A percentile compares a stretch with the other conserved stretches of the same genome.
Conservation (phyloP, 2,113 vertebrate species). For the Micromys minutus region DNA sequence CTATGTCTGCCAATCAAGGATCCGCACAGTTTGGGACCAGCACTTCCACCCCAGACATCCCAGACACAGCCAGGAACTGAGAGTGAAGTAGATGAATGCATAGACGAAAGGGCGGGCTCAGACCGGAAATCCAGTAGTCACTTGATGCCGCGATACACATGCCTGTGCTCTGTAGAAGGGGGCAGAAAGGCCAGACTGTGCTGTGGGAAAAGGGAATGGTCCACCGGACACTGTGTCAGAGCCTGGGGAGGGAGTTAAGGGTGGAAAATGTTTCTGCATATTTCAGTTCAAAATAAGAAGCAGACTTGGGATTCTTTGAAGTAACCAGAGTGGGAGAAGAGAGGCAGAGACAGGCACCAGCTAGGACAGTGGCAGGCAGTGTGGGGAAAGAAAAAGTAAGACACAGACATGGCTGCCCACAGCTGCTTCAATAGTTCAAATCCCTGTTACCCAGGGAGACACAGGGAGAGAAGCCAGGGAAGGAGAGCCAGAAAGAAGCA, state of each 20-base stretch:
- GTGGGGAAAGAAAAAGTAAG: background rate
- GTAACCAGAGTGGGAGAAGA: background rate
- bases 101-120: accelerated
- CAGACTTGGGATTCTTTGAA: background rate
- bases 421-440: background rate
- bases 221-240: background rate
- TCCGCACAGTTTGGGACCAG: background rate
- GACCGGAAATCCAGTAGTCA: background rate
- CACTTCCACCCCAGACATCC: too few species aligned
- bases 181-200: background rate
- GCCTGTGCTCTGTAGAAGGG: too few species aligned
- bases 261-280: background rate
- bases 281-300: background rate
- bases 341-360: background rate
- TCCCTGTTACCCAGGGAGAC: background rate
- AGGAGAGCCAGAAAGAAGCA: background rate
- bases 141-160: too few species aligned
- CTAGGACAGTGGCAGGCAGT: background rate
- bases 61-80: background rate
- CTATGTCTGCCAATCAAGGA: background rate
- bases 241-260: too few species aligned
- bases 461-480: background rate
- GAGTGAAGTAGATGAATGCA: too few species aligned
- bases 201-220: background rate
- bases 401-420: background rate